Conservation (phyloP, 2,888 invertebrate genomes). For the Andricus quercusramuli region DNA sequence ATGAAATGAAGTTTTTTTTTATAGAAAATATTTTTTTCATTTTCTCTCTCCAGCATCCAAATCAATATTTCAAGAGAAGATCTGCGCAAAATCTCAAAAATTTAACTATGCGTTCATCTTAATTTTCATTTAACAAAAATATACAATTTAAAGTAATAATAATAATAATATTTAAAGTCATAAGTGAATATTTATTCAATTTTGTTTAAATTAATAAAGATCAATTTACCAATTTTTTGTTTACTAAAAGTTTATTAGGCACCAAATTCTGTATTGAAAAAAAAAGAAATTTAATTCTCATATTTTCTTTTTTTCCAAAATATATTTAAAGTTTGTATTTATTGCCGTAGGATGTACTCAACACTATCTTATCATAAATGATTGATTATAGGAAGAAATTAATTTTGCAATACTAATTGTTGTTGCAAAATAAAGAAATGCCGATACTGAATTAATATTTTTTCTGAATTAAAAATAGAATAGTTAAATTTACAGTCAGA, state of each 20-base stretch:
- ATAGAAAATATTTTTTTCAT: background rate
- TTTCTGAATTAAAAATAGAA: background rate
- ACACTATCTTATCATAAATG: conserved; percentile 22
- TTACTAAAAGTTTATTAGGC: no score
- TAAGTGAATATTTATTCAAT: no score
- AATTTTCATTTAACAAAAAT: no score
- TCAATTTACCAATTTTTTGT: no score
- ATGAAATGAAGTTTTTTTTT: background rate
- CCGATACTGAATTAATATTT: background rate
- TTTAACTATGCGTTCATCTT: background rate
- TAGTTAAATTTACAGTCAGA: no score
- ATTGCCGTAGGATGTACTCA: background rate
- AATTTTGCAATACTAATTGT: background rate
- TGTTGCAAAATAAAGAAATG: background rate
- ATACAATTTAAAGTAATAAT: no score
- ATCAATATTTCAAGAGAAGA: conserved; percentile 13
- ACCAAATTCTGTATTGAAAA: no score
- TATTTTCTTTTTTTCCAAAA: background rate
- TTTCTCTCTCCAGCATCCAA: background rate
- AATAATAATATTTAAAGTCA: no score
- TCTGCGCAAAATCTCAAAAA: conserved; percentile 16
- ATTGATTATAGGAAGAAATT: conserved; percentile 18
- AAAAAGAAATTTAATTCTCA: no score
- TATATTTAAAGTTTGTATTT: background rate
- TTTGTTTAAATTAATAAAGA: no score